These are phyloP conservation scores for Pardosa pseudoannulata DNA, from an alignment of 2,888 invertebrate species.

Conservation along the genomic window DNA sequence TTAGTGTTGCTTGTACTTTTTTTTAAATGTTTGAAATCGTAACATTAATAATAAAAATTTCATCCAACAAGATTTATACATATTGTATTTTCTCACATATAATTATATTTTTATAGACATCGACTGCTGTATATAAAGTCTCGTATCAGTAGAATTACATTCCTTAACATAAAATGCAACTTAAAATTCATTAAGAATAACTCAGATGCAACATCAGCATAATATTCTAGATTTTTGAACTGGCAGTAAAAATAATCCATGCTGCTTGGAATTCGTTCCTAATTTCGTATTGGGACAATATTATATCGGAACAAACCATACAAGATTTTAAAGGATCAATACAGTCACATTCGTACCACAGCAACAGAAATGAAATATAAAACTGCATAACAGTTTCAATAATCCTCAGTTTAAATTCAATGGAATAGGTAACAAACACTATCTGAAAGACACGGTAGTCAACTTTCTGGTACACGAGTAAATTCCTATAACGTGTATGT, in stretches of 20 bases:
- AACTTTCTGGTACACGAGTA: constrained; percentile 3
- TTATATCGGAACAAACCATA: not conserved
- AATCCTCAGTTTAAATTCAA: not conserved
- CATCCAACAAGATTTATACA: not conserved
- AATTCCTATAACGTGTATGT: not conserved
- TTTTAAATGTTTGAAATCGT: not conserved
- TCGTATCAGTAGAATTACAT: too few species aligned
- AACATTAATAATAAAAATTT: constrained; percentile 9
- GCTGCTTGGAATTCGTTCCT: too few species aligned
- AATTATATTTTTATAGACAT: not conserved
- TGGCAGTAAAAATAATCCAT: too few species aligned
- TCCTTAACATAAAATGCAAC: not conserved
- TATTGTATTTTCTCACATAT: not conserved
- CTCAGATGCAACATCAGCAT: not conserved
- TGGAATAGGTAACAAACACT: constrained; percentile 23
- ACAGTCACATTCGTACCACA: not conserved
- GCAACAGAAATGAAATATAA: not conserved
- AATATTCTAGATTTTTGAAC: not conserved
- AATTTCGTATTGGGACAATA: not conserved
- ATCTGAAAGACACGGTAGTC: constrained; percentile 63
- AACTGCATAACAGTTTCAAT: not conserved
- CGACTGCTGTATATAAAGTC: not conserved
- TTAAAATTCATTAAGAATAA: not conserved
- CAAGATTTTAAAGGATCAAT: not conserved
- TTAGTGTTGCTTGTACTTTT: constrained; percentile 20